Conservation (phyloP, 2,113 vertebrate genomes). For the Anseranas semipalmata region DNA sequence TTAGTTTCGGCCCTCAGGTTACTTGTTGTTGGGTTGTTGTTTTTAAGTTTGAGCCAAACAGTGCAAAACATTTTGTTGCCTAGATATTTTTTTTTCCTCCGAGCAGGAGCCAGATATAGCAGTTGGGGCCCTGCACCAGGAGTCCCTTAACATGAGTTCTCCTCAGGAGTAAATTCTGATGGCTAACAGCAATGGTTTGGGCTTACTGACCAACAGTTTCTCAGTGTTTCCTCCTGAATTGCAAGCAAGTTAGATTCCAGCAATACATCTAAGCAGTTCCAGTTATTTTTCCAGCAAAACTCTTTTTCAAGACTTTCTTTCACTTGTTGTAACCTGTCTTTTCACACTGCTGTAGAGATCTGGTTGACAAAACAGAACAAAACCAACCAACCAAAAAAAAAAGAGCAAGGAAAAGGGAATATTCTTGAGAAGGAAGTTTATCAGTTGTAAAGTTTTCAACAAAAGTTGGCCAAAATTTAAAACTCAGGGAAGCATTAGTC, state of each 20-base stretch:
- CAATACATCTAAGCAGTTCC: background rate
- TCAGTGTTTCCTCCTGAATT: background rate
- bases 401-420: background rate
- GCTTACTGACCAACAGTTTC: background rate
- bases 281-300: background rate
- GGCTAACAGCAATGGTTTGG: background rate
- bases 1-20: background rate
- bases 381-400: background rate
- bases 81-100: background rate
- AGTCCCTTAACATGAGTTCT: background rate
- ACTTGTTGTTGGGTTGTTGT: background rate
- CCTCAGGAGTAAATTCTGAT: background rate
- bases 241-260: background rate
- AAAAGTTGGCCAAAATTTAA: background rate
- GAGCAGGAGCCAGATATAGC: conserved; percentile 1
- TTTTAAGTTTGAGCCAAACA: conserved; percentile 18
- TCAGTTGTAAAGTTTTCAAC: background rate
- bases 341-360: background rate
- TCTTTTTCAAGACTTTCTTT: background rate
- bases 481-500: background rate
- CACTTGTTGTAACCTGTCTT: background rate
- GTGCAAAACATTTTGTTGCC: conserved; percentile 21
- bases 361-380: background rate
- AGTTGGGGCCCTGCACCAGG: background rate
- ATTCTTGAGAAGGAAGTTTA: background rate